These are phyloP conservation scores for Lateolabrax maculatus DNA, from an alignment of 2,797 vertebrate genomes.

Conservation along the genomic window DNA sequence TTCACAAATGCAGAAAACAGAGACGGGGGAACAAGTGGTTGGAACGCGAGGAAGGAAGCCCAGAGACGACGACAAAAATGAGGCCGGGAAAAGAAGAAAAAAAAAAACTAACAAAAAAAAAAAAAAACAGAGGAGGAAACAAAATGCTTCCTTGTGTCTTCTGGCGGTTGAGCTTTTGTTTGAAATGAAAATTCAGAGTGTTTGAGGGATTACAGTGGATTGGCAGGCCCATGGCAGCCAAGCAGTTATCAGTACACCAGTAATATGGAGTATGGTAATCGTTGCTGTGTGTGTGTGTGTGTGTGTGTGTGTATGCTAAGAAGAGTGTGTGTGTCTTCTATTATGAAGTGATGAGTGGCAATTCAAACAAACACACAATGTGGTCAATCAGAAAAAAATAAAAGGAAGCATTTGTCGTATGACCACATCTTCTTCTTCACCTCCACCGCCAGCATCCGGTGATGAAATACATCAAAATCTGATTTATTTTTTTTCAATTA, in stretches of 20 bases:
- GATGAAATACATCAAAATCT: constrained; percentile 31
- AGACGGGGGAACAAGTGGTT: constrained; percentile 77
- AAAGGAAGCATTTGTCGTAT: neutral
- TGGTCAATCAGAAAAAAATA: constrained; percentile 38
- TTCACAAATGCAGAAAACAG: constrained; percentile 67
- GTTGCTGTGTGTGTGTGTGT: constrained; percentile 56
- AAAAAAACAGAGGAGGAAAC: constrained; percentile 41
- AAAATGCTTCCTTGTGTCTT: constrained; percentile 82
- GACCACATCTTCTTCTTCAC: constrained; percentile 43
- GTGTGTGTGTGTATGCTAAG: constrained; percentile 39
- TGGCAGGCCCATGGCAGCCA: constrained; percentile 83
- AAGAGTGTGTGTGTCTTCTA: constrained; percentile 52
- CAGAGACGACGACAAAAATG: constrained; percentile 39
- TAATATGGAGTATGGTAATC: constrained; percentile 83
- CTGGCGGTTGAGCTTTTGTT: constrained; percentile 86
- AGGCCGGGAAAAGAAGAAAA: constrained; percentile 27
- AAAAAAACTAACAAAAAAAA: neutral
- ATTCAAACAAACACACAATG: constrained; percentile 60
- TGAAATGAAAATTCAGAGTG: constrained; percentile 88
- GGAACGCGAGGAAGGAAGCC: constrained; percentile 66
- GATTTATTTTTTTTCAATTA: neutral
- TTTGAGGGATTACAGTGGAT: constrained; percentile 88
- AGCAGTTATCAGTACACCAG: constrained; percentile 82
- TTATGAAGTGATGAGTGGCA: constrained; percentile 67
- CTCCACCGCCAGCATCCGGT: constrained; percentile 1